Base-by-base conservation (phyloP, 2,888 invertebrate genomes). In the Oscheius sp. region DNA sequence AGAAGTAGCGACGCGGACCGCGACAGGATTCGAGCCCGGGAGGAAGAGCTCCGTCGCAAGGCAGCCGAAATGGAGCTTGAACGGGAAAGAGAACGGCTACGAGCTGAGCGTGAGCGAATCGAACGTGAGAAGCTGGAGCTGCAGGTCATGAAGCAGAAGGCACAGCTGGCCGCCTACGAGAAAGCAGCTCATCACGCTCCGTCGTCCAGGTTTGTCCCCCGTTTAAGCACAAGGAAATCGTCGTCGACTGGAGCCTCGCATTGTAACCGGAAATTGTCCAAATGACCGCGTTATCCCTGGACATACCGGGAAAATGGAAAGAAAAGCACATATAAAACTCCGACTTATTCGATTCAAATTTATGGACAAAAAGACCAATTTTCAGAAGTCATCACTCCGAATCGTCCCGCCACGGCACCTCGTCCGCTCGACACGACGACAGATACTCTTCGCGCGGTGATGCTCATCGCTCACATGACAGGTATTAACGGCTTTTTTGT, bases 111-210 rank as follows among this genome's bases (percentile, higher is more conserved):
- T 33, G 95, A 95, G 86, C 93, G 93, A 83, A 93, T 96, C 71
- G 96, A 96, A 89, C 92, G 94, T 2, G 95, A 95, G 89, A 94
- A 94, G 90, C 93, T 94, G 21, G 95, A 96, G 88, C 90, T 95
- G 70, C 90, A 95, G 33, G 33, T 74, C 1, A 10, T 59, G 32
- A 35, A 58, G 35, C 66, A 74, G 53, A 33, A 58, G 7, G 57
- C 53, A 13, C 66, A 66, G 11, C 29, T 74, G 48, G 74, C 66
- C n/a, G 68, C 59, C 10, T 63, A 63, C 48, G 33, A 63, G 32
- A 60, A 37, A 10, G 33, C 60, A 33, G 63, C 63, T 32, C 10
- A 7, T 33, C 21, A 21, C 21, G 29, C n/a, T 10, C 29, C 29
- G 11, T 21, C 47, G 47, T 63, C 63, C n/a, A 63, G 63, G 63